A percentile compares a stretch with the other conserved stretches of the same genome.
Evolutionary conservation across 2,888 invertebrate species (phyloP).

Genomic region (Mantis religiosa): DNA sequence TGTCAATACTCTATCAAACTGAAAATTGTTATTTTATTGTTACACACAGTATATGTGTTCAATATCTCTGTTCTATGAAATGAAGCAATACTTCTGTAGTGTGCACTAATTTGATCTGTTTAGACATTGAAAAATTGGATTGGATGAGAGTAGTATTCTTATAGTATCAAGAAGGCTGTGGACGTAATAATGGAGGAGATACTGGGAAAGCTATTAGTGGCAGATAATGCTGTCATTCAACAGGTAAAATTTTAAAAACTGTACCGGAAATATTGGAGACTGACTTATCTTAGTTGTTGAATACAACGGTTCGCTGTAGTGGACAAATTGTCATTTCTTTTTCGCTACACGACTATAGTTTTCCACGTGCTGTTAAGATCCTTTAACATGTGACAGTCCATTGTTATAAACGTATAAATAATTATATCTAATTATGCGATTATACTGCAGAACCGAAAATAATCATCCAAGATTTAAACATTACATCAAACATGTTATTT

Average conservation of each 20-base stretch:
- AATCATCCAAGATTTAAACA: no score
- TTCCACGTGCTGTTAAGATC: neutral
- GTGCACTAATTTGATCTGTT: neutral
- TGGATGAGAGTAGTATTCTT: neutral
- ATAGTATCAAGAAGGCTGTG: conserved; percentile 10
- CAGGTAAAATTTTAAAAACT: conserved; percentile 46
- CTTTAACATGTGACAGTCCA: no score
- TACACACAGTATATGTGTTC: no score
- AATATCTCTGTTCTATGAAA: no score
- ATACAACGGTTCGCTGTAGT: neutral
- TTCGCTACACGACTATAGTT: neutral
- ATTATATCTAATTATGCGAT: no score
- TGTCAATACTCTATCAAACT: no score
- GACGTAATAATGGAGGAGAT: conserved; percentile 53
- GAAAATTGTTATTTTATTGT: no score
- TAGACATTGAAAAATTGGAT: neutral
- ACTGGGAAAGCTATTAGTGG: conserved; percentile 55
- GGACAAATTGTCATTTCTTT: neutral
- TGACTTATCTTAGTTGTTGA: neutral
- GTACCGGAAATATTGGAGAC: neutral
- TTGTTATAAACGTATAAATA: no score
- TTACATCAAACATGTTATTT: no score
- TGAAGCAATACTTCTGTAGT: no score
- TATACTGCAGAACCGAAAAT: no score
- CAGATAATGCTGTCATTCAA: conserved; percentile 56